A percentile compares a stretch with the other conserved stretches of the same genome.
Conservation (phyloP, 2,888 invertebrate genomes). For the Myopa tessellatipennis region DNA sequence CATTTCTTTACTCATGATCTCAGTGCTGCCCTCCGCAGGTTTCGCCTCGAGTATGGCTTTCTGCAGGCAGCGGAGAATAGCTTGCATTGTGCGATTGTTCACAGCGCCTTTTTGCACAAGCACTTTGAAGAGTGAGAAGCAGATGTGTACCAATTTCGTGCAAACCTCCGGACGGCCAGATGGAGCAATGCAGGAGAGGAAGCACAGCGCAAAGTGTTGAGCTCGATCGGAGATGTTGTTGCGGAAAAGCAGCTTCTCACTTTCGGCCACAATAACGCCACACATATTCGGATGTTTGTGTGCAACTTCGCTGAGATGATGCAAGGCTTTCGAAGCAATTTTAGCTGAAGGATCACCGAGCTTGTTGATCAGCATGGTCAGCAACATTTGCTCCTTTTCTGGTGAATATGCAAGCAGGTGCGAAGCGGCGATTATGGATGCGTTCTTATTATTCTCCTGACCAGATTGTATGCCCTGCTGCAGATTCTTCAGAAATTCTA, state of each 20-base stretch:
- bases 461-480: constrained; percentile 65
- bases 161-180: constrained; percentile 84
- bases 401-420: constrained; percentile 62
- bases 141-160: constrained; percentile 86
- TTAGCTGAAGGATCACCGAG: constrained; percentile 88
- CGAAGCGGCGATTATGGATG: constrained; percentile 60
- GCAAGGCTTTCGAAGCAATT: constrained; percentile 88
- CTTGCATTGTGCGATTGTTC: constrained; percentile 85
- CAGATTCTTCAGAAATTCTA: constrained; percentile 64
- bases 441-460: constrained; percentile 64
- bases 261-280: constrained; percentile 83
- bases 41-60: constrained; percentile 71
- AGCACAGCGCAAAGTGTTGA: constrained; percentile 94
- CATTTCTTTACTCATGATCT: constrained; percentile 65
- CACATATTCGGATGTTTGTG: constrained; percentile 93
- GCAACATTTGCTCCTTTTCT: constrained; percentile 71
- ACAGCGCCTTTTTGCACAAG: constrained; percentile 84
- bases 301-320: constrained; percentile 84
- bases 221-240: constrained; percentile 86
- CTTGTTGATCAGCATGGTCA: constrained; percentile 90
- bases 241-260: constrained; percentile 91
- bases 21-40: constrained; percentile 57
- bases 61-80: constrained; percentile 84
- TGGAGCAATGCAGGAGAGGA: constrained; percentile 83
- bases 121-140: constrained; percentile 96